Base-by-base conservation (phyloP, 2,797 vertebrate species). In the Thamnophis elegans region DNA sequence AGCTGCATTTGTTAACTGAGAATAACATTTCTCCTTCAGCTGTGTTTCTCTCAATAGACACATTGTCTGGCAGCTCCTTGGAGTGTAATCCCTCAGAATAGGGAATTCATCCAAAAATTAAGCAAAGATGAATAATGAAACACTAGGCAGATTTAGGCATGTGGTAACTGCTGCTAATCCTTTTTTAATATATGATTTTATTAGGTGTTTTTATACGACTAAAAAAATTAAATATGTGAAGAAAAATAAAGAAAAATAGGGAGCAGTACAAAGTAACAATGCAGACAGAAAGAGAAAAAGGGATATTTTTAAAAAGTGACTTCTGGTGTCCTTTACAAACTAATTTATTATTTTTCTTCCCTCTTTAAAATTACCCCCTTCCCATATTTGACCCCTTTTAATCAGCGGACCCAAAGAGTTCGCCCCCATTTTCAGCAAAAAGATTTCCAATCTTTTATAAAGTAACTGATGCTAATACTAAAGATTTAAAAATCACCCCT, bases 131-230 rank as follows among this genome's bases (percentile, higher is more conserved):
- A 62, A 62, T 85, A 25, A 42, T n/a, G 4, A 14, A 58, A 12
- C n/a, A 1, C 22, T 14, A 16, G 86, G 9, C 89, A 93, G 86
- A 87, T 58, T 85, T 91, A 87, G 89, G 89, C 89, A 88, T 88
- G 86, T 93, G 92, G 47, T 90, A 88, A 88, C 18, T 42, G 18
- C 86, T 91, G 86, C 68, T 91, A 62, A 88, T 47, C 65, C 56
- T 58, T 47, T 82, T 47, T 47, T 51, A 47, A 82, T 12, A 47
- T 13, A 82, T 47, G n/a, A 82, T 82, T 82, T 82, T 47, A 82
- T 82, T 78, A 82, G 0, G 10, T 11, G 9, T 47, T 82, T 73
- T 82, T 82, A 47, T 47, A 82, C 1, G 4, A 78, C 9, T 42
- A 78, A 73, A 78, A 11, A 42, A 7, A 82, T 47, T 47, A 82